These are phyloP conservation scores for Holacanthus passer DNA, from an alignment of 2,113 vertebrate genomes.

Conservation along the genomic window DNA sequence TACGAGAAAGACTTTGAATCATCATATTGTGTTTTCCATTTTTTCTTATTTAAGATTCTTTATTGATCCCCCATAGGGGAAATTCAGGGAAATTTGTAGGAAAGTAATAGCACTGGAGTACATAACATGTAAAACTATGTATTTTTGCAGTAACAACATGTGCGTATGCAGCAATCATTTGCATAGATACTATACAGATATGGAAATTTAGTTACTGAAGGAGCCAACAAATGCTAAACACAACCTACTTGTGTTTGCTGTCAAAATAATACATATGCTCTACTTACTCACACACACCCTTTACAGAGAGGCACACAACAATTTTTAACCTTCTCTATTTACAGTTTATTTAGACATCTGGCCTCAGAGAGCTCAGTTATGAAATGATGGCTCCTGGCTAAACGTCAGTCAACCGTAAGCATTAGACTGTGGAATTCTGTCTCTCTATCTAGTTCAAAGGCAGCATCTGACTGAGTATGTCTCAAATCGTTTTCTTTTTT, in stretches of 20 bases:
- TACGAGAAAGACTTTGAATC: neutral
- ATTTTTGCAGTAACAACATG: neutral
- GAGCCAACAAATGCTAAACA: neutral
- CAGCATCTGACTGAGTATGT: neutral
- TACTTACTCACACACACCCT: neutral
- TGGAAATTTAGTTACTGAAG: neutral
- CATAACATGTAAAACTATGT: neutral
- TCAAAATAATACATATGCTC: no score
- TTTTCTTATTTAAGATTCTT: neutral
- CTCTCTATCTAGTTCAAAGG: neutral
- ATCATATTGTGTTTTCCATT: neutral
- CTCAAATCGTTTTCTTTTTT: conserved; percentile 7
- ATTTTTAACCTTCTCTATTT: conserved; percentile 22
- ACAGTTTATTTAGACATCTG: conserved; percentile 7
- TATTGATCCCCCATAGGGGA: no score
- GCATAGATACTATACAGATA: neutral
- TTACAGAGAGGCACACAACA: neutral
- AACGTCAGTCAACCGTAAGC: neutral
- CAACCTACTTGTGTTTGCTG: neutral
- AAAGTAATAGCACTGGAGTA: neutral
- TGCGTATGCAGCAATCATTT: neutral
- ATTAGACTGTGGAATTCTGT: neutral
- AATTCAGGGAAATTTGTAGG: no score
- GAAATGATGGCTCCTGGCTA: conserved; percentile 14
- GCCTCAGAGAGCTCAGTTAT: conserved; percentile 7